These are phyloP conservation scores for Conchocele bisecta DNA, from an alignment of 2,888 invertebrate species.

Conservation along the genomic window DNA sequence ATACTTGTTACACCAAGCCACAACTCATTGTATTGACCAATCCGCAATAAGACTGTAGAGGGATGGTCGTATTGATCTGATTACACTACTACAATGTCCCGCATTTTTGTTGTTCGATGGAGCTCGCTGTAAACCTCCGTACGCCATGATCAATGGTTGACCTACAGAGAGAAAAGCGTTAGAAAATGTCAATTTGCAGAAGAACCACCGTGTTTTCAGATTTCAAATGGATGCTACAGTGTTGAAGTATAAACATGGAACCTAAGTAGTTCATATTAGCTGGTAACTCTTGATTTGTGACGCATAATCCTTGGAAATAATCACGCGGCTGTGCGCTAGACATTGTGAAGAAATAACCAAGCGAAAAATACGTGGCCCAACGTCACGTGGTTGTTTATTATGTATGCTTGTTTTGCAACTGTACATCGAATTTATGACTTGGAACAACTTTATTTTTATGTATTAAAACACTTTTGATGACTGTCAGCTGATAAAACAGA, in stretches of 20 bases:
- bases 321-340: too few species aligned
- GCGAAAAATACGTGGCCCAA: slow-evolving; percentile 75
- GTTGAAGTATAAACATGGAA: too few species aligned
- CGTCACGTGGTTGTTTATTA: slow-evolving; percentile 80
- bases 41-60: slow-evolving; percentile 45
- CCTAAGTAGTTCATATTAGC: too few species aligned
- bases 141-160: slow-evolving; percentile 61
- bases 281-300: too few species aligned
- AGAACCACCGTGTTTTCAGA: too few species aligned
- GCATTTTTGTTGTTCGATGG: slow-evolving; percentile 69
- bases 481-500: neutral
- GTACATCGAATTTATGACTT: too few species aligned
- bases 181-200: slow-evolving; percentile 1
- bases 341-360: too few species aligned
- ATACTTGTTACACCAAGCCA: neutral
- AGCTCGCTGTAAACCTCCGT: slow-evolving; percentile 52
- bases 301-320: too few species aligned
- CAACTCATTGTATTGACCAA: slow-evolving; percentile 32
- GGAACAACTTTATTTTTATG: neutral
- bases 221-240: too few species aligned
- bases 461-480: neutral
- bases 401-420: too few species aligned
- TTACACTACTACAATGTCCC: slow-evolving; percentile 47
- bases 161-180: slow-evolving; percentile 2
- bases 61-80: slow-evolving; percentile 47